Evolutionary conservation across 2,113 vertebrate species (phyloP).

Genomic region (Coptodon bakossiorum): DNA sequence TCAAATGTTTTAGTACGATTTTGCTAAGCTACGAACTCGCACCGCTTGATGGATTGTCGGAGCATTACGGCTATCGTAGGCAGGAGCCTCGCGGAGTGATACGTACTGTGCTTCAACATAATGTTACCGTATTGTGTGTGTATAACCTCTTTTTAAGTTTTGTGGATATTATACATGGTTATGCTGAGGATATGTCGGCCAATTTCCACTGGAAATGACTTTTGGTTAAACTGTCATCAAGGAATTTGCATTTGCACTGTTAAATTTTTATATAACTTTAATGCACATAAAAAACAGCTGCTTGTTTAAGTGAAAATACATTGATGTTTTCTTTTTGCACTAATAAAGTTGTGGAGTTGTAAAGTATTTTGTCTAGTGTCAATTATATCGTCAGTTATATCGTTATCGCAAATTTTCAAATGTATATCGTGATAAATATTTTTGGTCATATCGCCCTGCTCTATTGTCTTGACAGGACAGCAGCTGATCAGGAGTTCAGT

Average conservation of each 20-base stretch:
- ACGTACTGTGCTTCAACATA: no score
- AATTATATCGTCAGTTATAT: background rate
- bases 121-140: accelerated
- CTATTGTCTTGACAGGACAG: background rate
- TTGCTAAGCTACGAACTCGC: no score
- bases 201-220: no score
- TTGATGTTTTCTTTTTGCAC: background rate
- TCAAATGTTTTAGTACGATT: no score
- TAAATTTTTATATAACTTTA: accelerated
- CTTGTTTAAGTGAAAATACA: background rate
- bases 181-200: no score
- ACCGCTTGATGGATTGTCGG: no score
- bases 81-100: no score
- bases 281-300: background rate
- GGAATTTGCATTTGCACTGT: accelerated
- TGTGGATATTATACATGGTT: no score
- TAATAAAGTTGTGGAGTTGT: background rate
- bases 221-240: accelerated
- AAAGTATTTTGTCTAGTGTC: accelerated
- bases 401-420: accelerated
- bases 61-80: no score
- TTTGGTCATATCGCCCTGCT: accelerated
- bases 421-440: accelerated
- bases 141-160: no score
- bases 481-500: background rate